Evolutionary conservation across 2,113 vertebrate genomes (phyloP).

Genomic region (Leucopternis melanops): DNA sequence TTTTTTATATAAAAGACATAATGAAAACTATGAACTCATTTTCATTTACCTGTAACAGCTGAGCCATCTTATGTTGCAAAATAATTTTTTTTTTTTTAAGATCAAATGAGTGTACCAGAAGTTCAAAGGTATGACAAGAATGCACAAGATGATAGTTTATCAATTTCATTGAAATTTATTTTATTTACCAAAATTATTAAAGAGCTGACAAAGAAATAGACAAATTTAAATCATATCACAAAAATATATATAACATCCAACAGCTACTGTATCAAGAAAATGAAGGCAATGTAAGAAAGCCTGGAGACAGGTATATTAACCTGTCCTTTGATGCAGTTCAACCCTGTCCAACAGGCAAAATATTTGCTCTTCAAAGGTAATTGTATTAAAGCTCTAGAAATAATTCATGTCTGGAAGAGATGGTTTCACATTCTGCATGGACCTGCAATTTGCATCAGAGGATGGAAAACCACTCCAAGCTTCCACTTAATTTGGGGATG

Average conservation of each 20-base stretch:
- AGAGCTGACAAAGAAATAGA: not conserved
- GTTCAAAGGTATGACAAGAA: not conserved
- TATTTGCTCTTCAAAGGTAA: not conserved
- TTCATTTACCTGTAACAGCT: not conserved
- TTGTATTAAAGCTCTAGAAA: not conserved
- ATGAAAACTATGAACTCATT: not conserved
- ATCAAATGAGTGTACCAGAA: not conserved
- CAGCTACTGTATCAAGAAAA: not conserved
- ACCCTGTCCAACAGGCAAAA: not conserved
- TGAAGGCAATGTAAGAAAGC: not conserved
- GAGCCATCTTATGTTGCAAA: not conserved
- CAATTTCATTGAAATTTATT: not conserved
- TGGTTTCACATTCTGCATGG: not conserved
- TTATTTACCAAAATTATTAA: not conserved
- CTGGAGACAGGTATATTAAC: not conserved
- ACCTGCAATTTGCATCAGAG: not conserved
- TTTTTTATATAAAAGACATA: not conserved
- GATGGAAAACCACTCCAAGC: not conserved
- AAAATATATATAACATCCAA: not conserved
- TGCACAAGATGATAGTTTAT: not conserved
- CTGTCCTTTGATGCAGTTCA: not conserved
- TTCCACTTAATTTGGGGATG: not conserved
- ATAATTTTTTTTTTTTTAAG: not conserved
- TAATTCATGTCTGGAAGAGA: not conserved
- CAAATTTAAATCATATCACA: not conserved